Conservation (phyloP, 1,140 invertebrate species). For the Anastrepha obliqua region DNA sequence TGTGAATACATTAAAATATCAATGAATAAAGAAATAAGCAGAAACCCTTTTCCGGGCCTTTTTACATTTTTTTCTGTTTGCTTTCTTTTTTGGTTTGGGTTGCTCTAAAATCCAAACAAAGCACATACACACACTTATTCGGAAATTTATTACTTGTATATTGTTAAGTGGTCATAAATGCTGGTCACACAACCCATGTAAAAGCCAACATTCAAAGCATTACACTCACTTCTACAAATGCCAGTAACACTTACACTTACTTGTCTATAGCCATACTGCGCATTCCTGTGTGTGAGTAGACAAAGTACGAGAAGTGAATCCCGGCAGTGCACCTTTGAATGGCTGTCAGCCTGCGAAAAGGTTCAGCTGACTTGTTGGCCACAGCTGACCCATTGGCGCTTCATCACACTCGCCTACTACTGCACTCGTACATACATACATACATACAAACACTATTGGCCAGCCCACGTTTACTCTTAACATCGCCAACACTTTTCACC, state of each 20-base stretch:
- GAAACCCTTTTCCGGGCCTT: not conserved
- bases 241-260: not conserved
- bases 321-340: not conserved
- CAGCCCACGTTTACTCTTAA: too few species aligned
- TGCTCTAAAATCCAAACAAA: not conserved
- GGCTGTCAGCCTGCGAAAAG: conserved; percentile 22
- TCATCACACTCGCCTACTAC: not conserved
- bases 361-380: conserved; percentile 24
- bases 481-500: not conserved
- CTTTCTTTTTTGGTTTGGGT: not conserved
- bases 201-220: conserved; percentile 12
- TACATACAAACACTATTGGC: too few species aligned
- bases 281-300: too few species aligned
- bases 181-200: not conserved
- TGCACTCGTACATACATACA: too few species aligned
- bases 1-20: conserved; percentile 17
- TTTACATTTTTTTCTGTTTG: too few species aligned
- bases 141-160: not conserved
- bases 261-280: not conserved
- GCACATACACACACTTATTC: not conserved
- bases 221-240: not conserved
- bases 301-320: not conserved
- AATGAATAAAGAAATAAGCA: conserved; percentile 4
- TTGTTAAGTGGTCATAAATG: conserved; percentile 16
- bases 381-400: conserved; percentile 26